A percentile compares a stretch with the other conserved stretches of the same genome.
Conservation (phyloP, 2,888 invertebrate genomes). For the Hybos culiciformis region DNA sequence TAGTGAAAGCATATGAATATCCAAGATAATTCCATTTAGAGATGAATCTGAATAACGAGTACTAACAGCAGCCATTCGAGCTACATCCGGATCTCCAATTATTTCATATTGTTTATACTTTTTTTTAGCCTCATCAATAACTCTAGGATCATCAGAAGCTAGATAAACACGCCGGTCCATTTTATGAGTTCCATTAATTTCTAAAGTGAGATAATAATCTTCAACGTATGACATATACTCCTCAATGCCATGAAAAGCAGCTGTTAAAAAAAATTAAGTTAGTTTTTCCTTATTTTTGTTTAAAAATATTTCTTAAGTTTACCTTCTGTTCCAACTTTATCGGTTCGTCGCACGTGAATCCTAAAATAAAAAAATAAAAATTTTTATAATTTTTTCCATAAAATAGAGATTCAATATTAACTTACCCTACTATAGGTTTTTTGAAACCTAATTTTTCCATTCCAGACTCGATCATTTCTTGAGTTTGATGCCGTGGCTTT, state of each 20-base stretch:
- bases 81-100: conserved; percentile 75
- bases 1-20: conserved; percentile 79
- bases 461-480: conserved; percentile 58
- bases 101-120: conserved; percentile 77
- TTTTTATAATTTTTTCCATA: background rate
- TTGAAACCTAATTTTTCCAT: conserved; percentile 65
- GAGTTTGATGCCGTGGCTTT: conserved; percentile 61
- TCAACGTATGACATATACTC: conserved; percentile 93
- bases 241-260: conserved; percentile 83
- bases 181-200: conserved; percentile 44
- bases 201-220: conserved; percentile 69
- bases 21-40: conserved; percentile 81
- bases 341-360: conserved; percentile 68
- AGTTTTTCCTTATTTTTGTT: too few relatives aligned
- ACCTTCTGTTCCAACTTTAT: conserved; percentile 94
- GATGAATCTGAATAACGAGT: conserved; percentile 85
- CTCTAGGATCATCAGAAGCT: conserved; percentile 87
- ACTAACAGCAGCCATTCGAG: conserved; percentile 79
- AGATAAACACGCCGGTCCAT: conserved; percentile 64
- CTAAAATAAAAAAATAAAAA: conserved; percentile 33
- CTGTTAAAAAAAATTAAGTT: too few relatives aligned
- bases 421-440: conserved; percentile 80
- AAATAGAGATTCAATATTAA: background rate
- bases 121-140: conserved; percentile 49
- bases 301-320: too few relatives aligned